These are phyloP conservation scores for Drosophila ezoana DNA, from an alignment of 2,888 invertebrate species.

Conservation along the genomic window DNA sequence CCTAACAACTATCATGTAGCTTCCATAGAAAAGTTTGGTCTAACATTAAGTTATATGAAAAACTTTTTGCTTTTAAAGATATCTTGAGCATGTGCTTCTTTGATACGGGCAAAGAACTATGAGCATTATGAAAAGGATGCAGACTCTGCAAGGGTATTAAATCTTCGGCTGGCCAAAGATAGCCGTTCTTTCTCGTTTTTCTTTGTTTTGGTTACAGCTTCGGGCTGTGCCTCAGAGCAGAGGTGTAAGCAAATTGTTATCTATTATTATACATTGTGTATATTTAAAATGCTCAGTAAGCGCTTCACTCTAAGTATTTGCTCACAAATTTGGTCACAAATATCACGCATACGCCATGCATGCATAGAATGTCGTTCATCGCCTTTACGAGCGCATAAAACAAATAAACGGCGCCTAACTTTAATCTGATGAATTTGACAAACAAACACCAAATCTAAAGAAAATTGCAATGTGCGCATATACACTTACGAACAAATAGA, in stretches of 20 bases:
- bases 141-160: too few relatives aligned
- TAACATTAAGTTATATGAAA: too few relatives aligned
- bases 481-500: too few relatives aligned
- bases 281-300: not conserved
- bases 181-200: not conserved
- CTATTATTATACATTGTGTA: not conserved
- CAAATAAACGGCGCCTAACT: not conserved
- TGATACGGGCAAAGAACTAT: too few relatives aligned
- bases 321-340: not conserved
- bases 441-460: not conserved
- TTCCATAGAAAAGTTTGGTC: too few relatives aligned
- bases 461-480: too few relatives aligned
- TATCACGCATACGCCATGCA: conserved; percentile 18
- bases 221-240: not conserved
- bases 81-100: too few relatives aligned
- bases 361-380: not conserved
- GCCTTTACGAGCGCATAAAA: not conserved
- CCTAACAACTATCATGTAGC: too few relatives aligned
- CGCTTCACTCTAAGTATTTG: not conserved
- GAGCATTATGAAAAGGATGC: too few relatives aligned
- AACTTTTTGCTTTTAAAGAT: too few relatives aligned
- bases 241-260: not conserved
- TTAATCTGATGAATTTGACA: not conserved
- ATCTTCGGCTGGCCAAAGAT: too few relatives aligned
- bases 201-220: not conserved